Conservation (phyloP, 2,113 vertebrate species). For the Ceratotherium simum region DNA sequence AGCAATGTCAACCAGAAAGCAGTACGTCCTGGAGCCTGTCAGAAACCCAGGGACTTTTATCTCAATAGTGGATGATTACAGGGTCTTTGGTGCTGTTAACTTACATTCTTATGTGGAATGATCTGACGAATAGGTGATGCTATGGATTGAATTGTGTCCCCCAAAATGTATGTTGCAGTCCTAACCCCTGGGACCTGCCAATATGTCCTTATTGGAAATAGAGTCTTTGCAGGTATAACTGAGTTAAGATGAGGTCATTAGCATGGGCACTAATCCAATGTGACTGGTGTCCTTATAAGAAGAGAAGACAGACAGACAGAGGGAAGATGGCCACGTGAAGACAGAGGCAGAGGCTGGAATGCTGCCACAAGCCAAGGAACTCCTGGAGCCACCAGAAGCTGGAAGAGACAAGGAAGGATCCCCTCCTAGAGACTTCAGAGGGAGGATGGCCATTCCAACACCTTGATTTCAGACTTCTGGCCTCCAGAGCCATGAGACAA, state of each 20-base stretch:
- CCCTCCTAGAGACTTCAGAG: neutral
- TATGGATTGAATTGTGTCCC: neutral
- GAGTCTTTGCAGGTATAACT: neutral
- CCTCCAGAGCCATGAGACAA: neutral
- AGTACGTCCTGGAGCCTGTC: neutral
- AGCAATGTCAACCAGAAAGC: neutral
- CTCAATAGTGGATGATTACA: neutral
- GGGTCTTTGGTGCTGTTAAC: neutral
- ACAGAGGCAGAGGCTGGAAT: neutral
- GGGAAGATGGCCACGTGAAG: neutral
- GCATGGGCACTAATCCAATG: rapidly evolving
- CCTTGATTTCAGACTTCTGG: neutral
- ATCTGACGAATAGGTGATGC: neutral
- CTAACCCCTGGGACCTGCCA: neutral
- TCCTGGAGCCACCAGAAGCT: neutral
- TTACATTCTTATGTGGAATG: neutral
- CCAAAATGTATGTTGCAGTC: neutral
- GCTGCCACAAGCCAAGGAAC: neutral
- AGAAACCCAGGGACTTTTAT: neutral
- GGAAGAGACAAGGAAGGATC: neutral
- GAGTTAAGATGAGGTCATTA: neutral
- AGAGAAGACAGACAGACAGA: neutral
- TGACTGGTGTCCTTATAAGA: neutral
- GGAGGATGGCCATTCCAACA: neutral
- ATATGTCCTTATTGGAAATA: neutral